Base-by-base conservation (phyloP, 2,888 invertebrate species). In the Drosophila subsilvestris region DNA sequence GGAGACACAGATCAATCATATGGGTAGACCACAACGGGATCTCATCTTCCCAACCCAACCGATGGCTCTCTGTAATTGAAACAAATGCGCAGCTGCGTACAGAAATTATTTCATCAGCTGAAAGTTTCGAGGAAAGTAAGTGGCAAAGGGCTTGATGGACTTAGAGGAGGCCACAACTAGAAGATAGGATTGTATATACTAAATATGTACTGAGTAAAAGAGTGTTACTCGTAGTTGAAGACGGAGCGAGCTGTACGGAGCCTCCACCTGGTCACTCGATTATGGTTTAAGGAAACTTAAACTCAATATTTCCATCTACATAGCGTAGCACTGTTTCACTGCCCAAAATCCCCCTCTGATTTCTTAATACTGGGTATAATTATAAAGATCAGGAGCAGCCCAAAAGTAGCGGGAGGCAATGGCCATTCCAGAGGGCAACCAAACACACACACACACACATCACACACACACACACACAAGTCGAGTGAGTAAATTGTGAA, bases 1-100 rank as follows among this genome's bases (percentile, higher is more conserved):
- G 48, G 53, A 42, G 17, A 74, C 83, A 86, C 80, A 83, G 89
- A 90, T 90, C 90, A 90, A 90, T 90, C 90, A 90, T 88, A 82
- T 70, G 76, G 75, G 67, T 18, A 57, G 37, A 37, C 37, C 37
- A n/a, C n/a, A 32, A 32, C 32, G 32, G 37, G 37, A 37, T 37
- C 14, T 6, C 37, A 7, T 7, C 14, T 6, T 5, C 14, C 50
- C 25, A 43, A 27, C 25, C 25, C 50, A 32, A 42, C 59, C 58
- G 61, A 57, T 73, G 17, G 32, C 29, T 51, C 54, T 56, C 54
- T 54, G 43, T 67, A 74, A 86, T 87, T 87, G 83, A 86, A 79
- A 86, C 75, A 81, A 83, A 86, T 86, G 86, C 67, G 57, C 78
- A 83, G 76, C 76, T 75, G 77, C 47, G 12, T 44, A 45, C 49